Evolutionary conservation across 2,888 invertebrate genomes (phyloP), one percentile per base, ranked within the genome.

Genomic region (Seira sanloemensis): DNA sequence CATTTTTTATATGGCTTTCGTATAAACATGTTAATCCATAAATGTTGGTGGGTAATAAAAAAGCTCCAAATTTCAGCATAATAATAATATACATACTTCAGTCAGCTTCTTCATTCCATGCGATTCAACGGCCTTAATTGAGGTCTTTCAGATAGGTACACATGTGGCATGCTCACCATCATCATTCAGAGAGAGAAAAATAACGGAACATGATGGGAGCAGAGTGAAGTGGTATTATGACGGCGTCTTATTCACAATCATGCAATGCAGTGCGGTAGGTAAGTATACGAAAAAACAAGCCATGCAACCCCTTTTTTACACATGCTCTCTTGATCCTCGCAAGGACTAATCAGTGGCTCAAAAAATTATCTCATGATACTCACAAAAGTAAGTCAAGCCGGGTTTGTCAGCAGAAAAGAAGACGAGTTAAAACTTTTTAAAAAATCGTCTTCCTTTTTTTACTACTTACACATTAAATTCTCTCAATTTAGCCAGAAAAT

Each of bases 51-150:
- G n/a, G n/a, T n/a, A n/a, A n/a, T n/a, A n/a, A n/a, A n/a, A n/a
- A n/a, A n/a, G n/a, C n/a, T n/a, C n/a, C n/a, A n/a, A n/a, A n/a
- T n/a, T n/a, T n/a, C n/a, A n/a, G n/a, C n/a, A n/a, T n/a, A n/a
- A n/a, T n/a, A n/a, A n/a, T n/a, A n/a, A n/a, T n/a, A n/a, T n/a
- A n/a, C n/a, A n/a, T n/a, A n/a, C n/a, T n/a, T n/a, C n/a, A n/a
- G 5, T 37, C 5, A 37, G 37, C 37, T 37, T 37, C 37, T 37
- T 12, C 37, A 37, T 37, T 5, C 37, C 37, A 37, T 37, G 37
- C 37, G 37, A 83, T 77, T 71, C 82, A 77, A 77, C 67, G 73
- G 72, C 82, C 77, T 77, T 83, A 77, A 83, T 83, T 83, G 82
- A 83, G 82, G 82, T 83, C 82, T 83, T 83, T 82, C 25, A 75